Percentiles rank a stretch among this genome's conserved stretches.
These are phyloP conservation scores for Heteronetta atricapilla DNA, from an alignment of 2,113 vertebrate genomes.

Conservation along the genomic window DNA sequence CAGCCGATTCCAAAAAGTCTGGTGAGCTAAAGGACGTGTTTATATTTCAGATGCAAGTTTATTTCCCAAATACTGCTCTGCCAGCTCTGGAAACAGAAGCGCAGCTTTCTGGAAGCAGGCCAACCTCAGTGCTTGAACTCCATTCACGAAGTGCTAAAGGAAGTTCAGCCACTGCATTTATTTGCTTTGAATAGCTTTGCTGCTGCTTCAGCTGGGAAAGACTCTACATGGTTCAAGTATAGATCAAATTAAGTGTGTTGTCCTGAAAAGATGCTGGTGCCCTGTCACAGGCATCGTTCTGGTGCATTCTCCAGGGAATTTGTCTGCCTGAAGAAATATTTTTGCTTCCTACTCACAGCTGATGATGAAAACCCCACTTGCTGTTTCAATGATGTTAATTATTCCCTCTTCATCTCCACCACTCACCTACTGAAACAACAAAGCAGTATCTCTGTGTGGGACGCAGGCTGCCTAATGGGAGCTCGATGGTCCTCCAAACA, in stretches of 20 bases:
- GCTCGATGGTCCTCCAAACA: not conserved
- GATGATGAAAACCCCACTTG: not conserved
- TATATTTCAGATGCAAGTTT: constrained; percentile 31
- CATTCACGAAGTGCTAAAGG: not conserved
- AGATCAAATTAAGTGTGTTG: not conserved
- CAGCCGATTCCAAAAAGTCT: not conserved
- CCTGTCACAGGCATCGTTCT: not conserved
- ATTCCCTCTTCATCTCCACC: not conserved
- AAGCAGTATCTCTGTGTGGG: not conserved
- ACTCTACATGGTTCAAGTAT: not conserved
- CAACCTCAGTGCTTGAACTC: not conserved
- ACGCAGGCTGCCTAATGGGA: rapidly evolving
- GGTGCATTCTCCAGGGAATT: not conserved
- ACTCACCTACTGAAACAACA: not conserved
- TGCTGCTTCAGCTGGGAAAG: constrained; percentile 36
- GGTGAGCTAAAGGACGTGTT: not conserved
- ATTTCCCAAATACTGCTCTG: not conserved
- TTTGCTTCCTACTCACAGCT: not conserved
- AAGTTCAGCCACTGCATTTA: constrained; percentile 19
- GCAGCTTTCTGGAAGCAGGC: not conserved
- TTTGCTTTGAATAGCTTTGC: constrained; percentile 33
- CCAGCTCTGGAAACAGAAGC: not conserved
- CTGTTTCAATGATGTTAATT: not conserved
- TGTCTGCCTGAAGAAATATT: not conserved
- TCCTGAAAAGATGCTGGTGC: not conserved